Base-by-base conservation (phyloP, 2,797 vertebrate genomes). In the Urosaurus nigricauda region DNA sequence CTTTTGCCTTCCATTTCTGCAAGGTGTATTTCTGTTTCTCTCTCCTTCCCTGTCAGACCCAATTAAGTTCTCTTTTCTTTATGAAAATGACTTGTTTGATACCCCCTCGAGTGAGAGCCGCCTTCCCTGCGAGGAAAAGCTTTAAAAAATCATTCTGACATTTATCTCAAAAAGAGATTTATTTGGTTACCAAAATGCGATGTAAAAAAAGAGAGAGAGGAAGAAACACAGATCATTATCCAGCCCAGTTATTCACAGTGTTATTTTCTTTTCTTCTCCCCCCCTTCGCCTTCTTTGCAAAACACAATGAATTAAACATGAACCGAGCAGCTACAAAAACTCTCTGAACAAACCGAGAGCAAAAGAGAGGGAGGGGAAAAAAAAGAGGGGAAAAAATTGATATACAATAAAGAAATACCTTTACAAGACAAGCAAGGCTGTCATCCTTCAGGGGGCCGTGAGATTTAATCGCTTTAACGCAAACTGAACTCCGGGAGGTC, bases 291-390 rank as follows among this genome's bases (percentile, higher is more conserved):
- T 16, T 13, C 83, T 37, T 80, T 53, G 32, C 89, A 71, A 75
- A 43, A 65, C 63, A 13, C 0, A 0, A 37, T 51, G 87, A 85
- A 93, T 90, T 86, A 86, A 87, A 84, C 87, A 82, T 2, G 85
- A 79, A 32, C 75, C 0, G 0, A 0, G 0, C 16, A 0, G 0
- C 3, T 9, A 37, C 81, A 0, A 35, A 4, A 78, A 16, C 0
- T 26, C 90, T 85, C 82, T 11, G 12, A 83, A 83, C 71, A 77
- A 65, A 60, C 51, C 8, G 16, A 71, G 77, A 80, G 32, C 60
- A 79, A 78, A 68, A 35, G 32, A 51, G 13, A 75, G 51, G 60
- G 75, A 60, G 6, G 9, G 5, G 7, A 51, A 51, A 51, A 51
- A 8, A 51, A 51, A 51, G 47, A 60, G 58, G 58, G 58, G 58